Evolutionary conservation across 2,888 invertebrate genomes (phyloP).

Genomic region (Heteropelma amictum): DNA sequence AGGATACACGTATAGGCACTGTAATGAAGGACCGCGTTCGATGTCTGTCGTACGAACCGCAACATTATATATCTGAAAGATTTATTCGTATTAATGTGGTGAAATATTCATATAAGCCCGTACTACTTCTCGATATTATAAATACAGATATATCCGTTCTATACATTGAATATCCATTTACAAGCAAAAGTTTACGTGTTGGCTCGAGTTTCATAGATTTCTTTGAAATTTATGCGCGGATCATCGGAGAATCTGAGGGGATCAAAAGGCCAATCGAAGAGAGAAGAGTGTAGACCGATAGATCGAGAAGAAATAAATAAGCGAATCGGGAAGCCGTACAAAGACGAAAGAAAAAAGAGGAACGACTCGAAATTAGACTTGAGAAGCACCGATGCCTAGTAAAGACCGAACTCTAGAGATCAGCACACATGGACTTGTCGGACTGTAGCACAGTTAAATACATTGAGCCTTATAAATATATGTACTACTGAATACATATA

Average conservation of each 20-base stretch:
- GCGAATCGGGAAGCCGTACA: conserved; percentile 22
- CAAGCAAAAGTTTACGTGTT: conserved; percentile 2
- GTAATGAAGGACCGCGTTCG: conserved; percentile 31
- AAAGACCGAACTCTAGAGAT: conserved; percentile 40
- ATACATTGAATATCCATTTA: conserved; percentile 32
- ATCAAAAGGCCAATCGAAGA: conserved; percentile 50
- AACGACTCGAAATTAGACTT: conserved; percentile 34
- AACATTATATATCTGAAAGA: conserved; percentile 34
- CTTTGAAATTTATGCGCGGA: conserved; percentile 31
- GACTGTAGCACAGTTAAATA: conserved; percentile 21
- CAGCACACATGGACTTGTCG: conserved; percentile 13
- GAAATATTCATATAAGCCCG: conserved; percentile 44
- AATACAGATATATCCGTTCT: conserved; percentile 2
- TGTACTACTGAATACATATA: background rate
- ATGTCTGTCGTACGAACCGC: conserved; percentile 52
- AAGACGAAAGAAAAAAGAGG: conserved; percentile 6
- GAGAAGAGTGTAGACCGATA: conserved; percentile 46
- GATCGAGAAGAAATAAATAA: conserved; percentile 50
- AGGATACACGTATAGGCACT: conserved; percentile 12
- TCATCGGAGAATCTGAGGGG: conserved; percentile 42
- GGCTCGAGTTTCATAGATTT: conserved; percentile 32
- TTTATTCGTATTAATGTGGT: conserved; percentile 45
- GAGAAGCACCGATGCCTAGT: conserved; percentile 57
- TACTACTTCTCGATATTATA: conserved; percentile 21
- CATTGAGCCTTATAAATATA: conserved; percentile 47